phyloP scores from a whole-genome alignment of 1,140 invertebrate genomes.

The Rhyacophila brunnea region DNA sequence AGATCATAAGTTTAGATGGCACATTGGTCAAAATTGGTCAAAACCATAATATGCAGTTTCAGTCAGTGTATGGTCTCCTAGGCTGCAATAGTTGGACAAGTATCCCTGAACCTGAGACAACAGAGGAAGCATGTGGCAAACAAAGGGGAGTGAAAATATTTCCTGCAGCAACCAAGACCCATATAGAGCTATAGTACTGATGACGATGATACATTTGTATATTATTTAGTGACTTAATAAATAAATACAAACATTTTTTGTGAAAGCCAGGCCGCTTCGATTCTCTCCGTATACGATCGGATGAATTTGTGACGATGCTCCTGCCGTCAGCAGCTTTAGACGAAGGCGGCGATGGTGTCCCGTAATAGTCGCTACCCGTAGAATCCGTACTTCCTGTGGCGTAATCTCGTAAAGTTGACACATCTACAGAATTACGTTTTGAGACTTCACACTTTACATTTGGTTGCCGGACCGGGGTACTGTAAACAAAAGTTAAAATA shows the following conservation, averaged over 20 bases:
- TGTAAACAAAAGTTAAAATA: slow-evolving; percentile 13
- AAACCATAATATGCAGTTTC: too few species aligned
- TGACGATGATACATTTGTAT: too few species aligned
- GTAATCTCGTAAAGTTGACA: slow-evolving; percentile 19
- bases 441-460: slow-evolving; percentile 30
- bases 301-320: too few species aligned
- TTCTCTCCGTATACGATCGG: neutral
- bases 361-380: slow-evolving; percentile 11
- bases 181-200: too few species aligned
- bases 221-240: neutral
- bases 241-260: neutral
- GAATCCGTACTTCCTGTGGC: slow-evolving; percentile 12
- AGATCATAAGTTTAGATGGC: too few species aligned
- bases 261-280: neutral
- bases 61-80: too few species aligned
- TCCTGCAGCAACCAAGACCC: too few species aligned
- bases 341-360: neutral
- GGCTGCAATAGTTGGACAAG: too few species aligned
- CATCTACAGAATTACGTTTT: slow-evolving; percentile 35
- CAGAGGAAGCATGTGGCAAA: too few species aligned
- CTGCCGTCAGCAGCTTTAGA: neutral
- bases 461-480: slow-evolving; percentile 21
- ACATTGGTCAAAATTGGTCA: too few species aligned
- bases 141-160: too few species aligned
- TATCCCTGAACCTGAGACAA: too few species aligned